These are phyloP conservation scores for Trichacis sp. DNA, from an alignment of 2,888 invertebrate genomes.

Conservation along the genomic window DNA sequence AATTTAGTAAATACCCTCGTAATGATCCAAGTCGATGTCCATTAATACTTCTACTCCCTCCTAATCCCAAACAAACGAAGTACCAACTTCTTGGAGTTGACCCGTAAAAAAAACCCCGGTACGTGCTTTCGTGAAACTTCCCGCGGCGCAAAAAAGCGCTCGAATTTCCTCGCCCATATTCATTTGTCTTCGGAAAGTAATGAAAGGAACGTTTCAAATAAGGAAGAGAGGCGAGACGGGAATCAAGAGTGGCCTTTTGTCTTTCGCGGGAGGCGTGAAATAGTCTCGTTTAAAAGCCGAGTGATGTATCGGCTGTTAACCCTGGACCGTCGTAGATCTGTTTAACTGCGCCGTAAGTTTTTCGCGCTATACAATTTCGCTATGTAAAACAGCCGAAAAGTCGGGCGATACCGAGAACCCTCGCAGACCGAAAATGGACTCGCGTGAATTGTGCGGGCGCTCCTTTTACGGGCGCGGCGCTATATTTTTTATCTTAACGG, in stretches of 20 bases:
- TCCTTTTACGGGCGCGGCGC: conserved; percentile 16
- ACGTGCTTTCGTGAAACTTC: not conserved
- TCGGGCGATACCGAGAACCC: conserved; percentile 14
- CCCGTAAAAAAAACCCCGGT: not conserved
- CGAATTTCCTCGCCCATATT: not conserved
- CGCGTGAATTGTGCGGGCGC: conserved; percentile 20
- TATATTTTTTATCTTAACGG: conserved; percentile 49
- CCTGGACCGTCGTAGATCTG: conserved; percentile 54
- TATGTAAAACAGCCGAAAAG: conserved; percentile 45
- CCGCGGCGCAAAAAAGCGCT: not conserved
- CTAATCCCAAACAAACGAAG: not conserved
- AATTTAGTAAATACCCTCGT: not conserved
- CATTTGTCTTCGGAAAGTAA: conserved; percentile 25
- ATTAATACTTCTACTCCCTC: too few relatives aligned
- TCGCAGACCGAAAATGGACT: conserved; percentile 31
- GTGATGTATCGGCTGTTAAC: conserved; percentile 52
- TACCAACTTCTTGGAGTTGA: not conserved
- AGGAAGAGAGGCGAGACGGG: conserved; percentile 19
- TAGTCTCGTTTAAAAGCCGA: conserved; percentile 26
- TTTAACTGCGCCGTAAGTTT: conserved; percentile 56
- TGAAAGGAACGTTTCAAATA: conserved; percentile 27
- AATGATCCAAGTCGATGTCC: too few relatives aligned
- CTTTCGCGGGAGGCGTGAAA: conserved; percentile 27
- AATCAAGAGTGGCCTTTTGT: conserved; percentile 28
- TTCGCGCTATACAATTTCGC: conserved; percentile 44